Conservation (phyloP, 2,888 invertebrate species). For the Emmelina monodactyla region DNA sequence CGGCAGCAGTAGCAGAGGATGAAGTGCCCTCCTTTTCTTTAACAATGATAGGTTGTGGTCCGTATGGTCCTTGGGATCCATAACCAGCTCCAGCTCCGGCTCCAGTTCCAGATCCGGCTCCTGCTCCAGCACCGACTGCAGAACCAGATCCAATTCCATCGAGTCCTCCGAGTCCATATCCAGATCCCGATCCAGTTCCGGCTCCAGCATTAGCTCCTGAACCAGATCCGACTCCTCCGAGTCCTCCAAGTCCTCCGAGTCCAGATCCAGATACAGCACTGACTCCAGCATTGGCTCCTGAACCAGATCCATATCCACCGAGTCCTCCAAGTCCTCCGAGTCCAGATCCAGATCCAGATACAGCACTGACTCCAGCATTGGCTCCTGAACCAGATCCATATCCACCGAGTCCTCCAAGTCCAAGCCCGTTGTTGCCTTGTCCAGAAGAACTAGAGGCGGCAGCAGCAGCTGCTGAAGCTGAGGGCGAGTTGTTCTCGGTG, state of each 20-base stretch:
- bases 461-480: slow-evolving; percentile 6
- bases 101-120: neutral
- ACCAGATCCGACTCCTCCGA: neutral
- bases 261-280: neutral
- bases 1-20: too few species aligned
- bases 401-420: too few species aligned
- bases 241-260: neutral
- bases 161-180: neutral
- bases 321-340: neutral
- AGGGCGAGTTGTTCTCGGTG: slow-evolving; percentile 1
- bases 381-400: neutral
- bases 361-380: neutral
- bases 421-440: too few species aligned
- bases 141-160: neutral
- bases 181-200: neutral
- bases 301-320: neutral
- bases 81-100: neutral
- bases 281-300: neutral
- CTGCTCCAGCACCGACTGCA: neutral
- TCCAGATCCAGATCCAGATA: neutral
- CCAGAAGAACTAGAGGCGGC: too few species aligned
- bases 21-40: too few species aligned
- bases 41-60: too few species aligned
- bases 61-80: neutral
- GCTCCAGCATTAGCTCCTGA: neutral